Conservation (phyloP, 2,113 vertebrate species). For the Chloropsis hardwickii region DNA sequence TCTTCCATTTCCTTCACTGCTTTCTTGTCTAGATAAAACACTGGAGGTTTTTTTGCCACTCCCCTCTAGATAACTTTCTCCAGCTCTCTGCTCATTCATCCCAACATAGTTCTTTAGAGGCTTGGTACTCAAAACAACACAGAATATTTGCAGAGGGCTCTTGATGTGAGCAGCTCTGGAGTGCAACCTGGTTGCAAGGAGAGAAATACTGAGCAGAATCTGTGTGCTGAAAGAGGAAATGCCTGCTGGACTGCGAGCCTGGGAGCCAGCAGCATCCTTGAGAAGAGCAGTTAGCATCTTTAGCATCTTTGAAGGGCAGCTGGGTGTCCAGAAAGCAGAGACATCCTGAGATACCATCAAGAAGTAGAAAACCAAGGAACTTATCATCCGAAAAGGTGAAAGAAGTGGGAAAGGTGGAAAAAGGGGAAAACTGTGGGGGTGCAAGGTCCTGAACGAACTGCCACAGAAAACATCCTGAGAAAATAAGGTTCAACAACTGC, state of each 20-base stretch:
- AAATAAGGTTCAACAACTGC: background rate
- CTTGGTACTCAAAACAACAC: background rate
- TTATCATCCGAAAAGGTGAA: background rate
- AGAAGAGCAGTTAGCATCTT: background rate
- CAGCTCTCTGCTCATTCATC: background rate
- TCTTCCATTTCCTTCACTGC: background rate
- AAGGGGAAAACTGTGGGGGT: no score
- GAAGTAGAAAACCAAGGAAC: background rate
- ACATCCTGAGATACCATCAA: background rate
- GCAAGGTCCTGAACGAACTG: no score
- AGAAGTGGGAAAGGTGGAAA: background rate
- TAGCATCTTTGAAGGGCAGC: background rate
- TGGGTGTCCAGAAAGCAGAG: background rate
- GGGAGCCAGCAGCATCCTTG: background rate
- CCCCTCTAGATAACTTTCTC: background rate
- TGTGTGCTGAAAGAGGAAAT: background rate
- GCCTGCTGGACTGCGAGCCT: background rate
- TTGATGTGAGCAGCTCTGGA: background rate
- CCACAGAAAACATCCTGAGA: background rate
- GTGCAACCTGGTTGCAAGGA: background rate
- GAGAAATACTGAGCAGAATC: background rate
- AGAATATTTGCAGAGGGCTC: background rate
- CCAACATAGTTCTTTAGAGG: background rate
- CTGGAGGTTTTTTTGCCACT: background rate
- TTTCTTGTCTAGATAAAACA: background rate